These are phyloP conservation scores for Chymomyza costata DNA, from an alignment of 1,140 invertebrate genomes.

Conservation along the genomic window DNA sequence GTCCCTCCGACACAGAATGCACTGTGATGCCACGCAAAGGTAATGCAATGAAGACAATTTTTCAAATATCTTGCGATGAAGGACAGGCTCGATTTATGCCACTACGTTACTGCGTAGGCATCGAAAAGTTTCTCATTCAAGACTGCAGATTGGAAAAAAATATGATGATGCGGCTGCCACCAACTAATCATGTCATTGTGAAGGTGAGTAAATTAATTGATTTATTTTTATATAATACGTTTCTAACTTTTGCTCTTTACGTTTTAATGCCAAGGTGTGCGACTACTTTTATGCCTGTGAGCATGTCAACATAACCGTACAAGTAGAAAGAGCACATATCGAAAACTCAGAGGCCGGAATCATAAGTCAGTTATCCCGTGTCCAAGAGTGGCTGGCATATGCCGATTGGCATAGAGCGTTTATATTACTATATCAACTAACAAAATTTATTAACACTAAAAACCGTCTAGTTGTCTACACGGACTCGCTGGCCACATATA, in stretches of 20 bases:
- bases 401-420: conserved; percentile 23
- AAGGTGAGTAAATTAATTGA: conserved; percentile 8
- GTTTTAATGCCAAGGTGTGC: conserved; percentile 10
- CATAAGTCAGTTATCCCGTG: conserved; percentile 8
- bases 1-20: conserved; percentile 9
- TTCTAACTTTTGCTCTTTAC: background rate
- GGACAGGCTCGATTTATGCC: conserved; percentile 16
- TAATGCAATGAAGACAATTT: conserved; percentile 13
- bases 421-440: conserved; percentile 12
- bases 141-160: conserved; percentile 24
- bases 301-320: conserved; percentile 7
- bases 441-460: conserved; percentile 11
- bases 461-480: conserved; percentile 14
- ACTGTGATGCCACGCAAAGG: conserved; percentile 17
- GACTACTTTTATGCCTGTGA: conserved; percentile 8
- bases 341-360: conserved; percentile 12
- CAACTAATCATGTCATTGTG: conserved; percentile 7
- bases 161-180: conserved; percentile 6
- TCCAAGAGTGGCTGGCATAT: conserved; percentile 20
- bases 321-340: conserved; percentile 15
- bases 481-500: conserved; percentile 13
- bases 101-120: conserved; percentile 17
- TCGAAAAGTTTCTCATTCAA: conserved; percentile 9
- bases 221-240: background rate
- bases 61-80: conserved; percentile 14